Evolutionary conservation across 2,113 vertebrate genomes (phyloP), one percentile per base, ranked within the genome.

Genomic region (Eretmochelys imbricata): DNA sequence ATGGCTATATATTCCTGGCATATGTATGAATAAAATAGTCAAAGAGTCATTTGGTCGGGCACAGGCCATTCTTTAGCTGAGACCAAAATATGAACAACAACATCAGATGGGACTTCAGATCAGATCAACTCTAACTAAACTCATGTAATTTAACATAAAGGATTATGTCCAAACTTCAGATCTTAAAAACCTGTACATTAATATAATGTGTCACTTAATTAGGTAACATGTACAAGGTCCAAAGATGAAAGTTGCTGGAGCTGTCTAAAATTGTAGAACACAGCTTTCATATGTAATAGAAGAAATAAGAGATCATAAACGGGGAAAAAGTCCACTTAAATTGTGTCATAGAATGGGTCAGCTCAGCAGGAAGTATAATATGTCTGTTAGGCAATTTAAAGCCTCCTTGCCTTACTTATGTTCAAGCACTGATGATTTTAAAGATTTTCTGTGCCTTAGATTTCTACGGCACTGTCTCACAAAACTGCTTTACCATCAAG

Each of bases 221-320:
- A 96, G 95, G 84, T 65, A 93, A 95, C 91, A 19, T 85, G 84
- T 76, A 55, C 35, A 86, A 84, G 69, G 55, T 95, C 93, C 48
- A 53, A 90, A 94, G 92, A 97, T 96, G 80, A 97, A 96, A 97
- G 92, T 87, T 95, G 76, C 48, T 89, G 46, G 20, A 93, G 82
- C 78, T 94, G 48, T 85, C 95, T 95, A 93, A 96, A 96, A 95
- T 94, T 89, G 87, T 9, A 89, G 89, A 95, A 95, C 62, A 86
- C 3, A 82, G 46, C 93, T 96, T 95, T 94, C 94, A 96, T 95
- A 93, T 95, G 79, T 35, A 94, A 82, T 87, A 91, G 91, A 94
- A 92, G 76, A 97, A 97, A 94, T 95, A 96, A 91, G 46, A 96
- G 82, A 96, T 93, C 84, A 96, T 82, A 97, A 97, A 95, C 85